Evolutionary conservation across 2,113 vertebrate species (phyloP).

Genomic region (Narcine bancroftii): DNA sequence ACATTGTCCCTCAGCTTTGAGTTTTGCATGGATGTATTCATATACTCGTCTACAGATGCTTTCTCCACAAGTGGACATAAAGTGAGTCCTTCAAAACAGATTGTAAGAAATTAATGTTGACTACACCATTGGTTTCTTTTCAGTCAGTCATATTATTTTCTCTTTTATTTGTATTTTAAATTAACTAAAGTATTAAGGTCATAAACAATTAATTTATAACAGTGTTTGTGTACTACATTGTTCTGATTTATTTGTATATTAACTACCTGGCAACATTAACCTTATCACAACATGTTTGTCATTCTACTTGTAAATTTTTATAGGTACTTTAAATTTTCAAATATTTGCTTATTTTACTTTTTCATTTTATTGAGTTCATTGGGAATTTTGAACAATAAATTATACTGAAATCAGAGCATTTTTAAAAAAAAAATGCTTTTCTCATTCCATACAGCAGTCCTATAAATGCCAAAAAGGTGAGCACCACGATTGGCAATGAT

Average conservation of each 20-base stretch:
- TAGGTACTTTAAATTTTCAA: neutral
- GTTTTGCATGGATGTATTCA: conserved; percentile 95
- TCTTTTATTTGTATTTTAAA: neutral
- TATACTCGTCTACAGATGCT: conserved; percentile 87
- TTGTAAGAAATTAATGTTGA: neutral
- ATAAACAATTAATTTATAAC: neutral
- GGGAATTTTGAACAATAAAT: too few relatives aligned
- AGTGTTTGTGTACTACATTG: neutral
- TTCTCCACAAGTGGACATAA: conserved; percentile 95
- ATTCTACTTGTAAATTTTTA: neutral
- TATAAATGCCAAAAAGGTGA: conserved; percentile 97
- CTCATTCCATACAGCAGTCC: conserved; percentile 67
- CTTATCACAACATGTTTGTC: neutral
- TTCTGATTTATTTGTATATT: neutral
- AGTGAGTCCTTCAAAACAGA: conserved; percentile 60
- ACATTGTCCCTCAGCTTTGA: conserved; percentile 86
- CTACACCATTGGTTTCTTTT: neutral
- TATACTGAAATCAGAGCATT: neutral
- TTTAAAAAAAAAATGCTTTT: neutral
- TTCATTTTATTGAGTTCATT: neutral
- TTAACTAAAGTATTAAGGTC: neutral
- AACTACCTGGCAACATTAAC: neutral
- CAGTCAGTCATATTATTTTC: neutral
- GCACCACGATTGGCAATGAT: conserved; percentile 78
- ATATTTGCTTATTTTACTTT: neutral